A percentile compares a stretch with the other conserved stretches of the same genome.
Conservation (phyloP, 53 echinoderm and acorn worm species). For the Hippasteria phrygiana region DNA sequence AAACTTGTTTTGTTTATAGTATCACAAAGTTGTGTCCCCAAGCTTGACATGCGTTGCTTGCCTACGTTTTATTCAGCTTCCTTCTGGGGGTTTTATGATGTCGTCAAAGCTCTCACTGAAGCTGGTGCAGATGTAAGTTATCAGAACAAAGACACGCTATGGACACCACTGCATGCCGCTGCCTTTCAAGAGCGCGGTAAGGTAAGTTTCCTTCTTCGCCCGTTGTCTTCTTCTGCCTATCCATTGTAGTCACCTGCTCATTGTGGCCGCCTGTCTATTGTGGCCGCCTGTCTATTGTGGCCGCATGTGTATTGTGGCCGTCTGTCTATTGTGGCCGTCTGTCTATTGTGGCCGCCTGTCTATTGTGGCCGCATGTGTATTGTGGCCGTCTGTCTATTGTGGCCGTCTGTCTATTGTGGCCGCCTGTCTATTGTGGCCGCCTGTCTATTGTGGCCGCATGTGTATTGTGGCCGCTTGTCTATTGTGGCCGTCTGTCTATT, state of each 20-base stretch:
- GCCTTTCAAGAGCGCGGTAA: conserved; percentile 98
- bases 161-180: conserved; percentile 98
- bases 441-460: too few relatives aligned
- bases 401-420: neutral
- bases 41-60: neutral
- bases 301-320: neutral
- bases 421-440: neutral
- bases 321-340: neutral
- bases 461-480: too few relatives aligned
- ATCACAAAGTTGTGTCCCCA: neutral
- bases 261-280: neutral
- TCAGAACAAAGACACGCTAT: conserved; percentile 87
- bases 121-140: conserved; percentile 81
- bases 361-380: neutral
- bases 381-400: neutral
- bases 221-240: neutral
- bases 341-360: neutral
- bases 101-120: conserved; percentile 80
- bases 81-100: conserved; percentile 99
- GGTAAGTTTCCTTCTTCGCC: conserved; percentile 39
- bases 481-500: neutral
- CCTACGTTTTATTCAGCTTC: conserved; percentile 69
- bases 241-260: neutral
- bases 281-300: neutral
- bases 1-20: neutral